phyloP scores from a whole-genome alignment of 2,888 invertebrate species.

The Miltochrista miniata region DNA sequence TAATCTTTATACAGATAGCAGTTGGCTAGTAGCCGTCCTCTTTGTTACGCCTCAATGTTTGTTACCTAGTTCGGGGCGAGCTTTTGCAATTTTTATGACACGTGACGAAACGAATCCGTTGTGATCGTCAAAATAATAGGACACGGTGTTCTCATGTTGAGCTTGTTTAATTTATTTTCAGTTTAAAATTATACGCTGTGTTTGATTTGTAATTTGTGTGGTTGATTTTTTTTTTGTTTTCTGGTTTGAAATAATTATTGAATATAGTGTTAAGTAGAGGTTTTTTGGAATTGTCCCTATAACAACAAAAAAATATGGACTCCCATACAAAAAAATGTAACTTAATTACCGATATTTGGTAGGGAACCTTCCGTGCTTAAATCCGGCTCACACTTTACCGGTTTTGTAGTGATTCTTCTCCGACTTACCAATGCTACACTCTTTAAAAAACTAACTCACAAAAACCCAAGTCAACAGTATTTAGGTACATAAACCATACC shows the following conservation, averaged over 20 bases:
- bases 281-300: too few species aligned
- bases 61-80: slow-evolving; percentile 46
- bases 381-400: too few species aligned
- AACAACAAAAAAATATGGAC: too few species aligned
- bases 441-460: too few species aligned
- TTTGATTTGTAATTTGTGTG: background rate
- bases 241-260: too few species aligned
- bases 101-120: slow-evolving; percentile 32
- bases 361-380: too few species aligned
- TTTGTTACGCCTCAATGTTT: slow-evolving; percentile 55
- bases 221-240: background rate
- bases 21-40: slow-evolving; percentile 34
- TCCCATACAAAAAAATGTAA: too few species aligned
- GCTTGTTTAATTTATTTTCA: background rate
- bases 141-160: slow-evolving; percentile 7
- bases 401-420: too few species aligned
- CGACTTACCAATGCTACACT: too few species aligned
- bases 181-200: background rate
- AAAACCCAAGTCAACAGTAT: too few species aligned
- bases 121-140: slow-evolving; percentile 28
- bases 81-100: slow-evolving; percentile 32
- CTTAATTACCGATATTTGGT: too few species aligned
- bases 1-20: slow-evolving; percentile 62
- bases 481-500: slow-evolving; percentile 1
- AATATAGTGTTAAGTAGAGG: too few species aligned